Conservation (phyloP, 2,888 invertebrate species). For the Aleiodes alternator region DNA sequence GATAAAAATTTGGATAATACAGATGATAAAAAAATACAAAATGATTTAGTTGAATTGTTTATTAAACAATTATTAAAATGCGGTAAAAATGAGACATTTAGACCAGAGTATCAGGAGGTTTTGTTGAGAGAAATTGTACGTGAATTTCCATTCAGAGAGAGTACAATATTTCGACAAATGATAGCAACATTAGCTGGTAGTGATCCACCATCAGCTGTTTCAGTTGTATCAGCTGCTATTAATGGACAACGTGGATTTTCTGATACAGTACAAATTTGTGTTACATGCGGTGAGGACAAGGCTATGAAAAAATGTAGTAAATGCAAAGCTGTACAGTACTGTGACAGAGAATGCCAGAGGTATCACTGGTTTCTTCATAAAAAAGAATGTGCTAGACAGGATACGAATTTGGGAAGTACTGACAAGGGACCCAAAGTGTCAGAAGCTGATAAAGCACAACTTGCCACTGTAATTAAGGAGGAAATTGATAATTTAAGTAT, state of each 20-base stretch:
- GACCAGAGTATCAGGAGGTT: conserved; percentile 79
- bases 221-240: conserved; percentile 86
- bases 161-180: conserved; percentile 92
- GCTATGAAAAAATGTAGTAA: conserved; percentile 95
- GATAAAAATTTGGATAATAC: conserved; percentile 57
- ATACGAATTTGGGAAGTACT: conserved; percentile 60
- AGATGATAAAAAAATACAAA: conserved; percentile 71
- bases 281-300: conserved; percentile 91
- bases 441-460: conserved; percentile 66
- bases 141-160: conserved; percentile 93
- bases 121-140: conserved; percentile 91
- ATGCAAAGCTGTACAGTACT: conserved; percentile 95
- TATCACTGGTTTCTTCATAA: conserved; percentile 95
- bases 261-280: conserved; percentile 83
- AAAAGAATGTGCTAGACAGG: conserved; percentile 85
- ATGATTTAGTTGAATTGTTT: conserved; percentile 85
- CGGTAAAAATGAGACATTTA: conserved; percentile 81
- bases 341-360: conserved; percentile 95
- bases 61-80: conserved; percentile 86
- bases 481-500: conserved; percentile 67
- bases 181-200: conserved; percentile 85
- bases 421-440: conserved; percentile 57
- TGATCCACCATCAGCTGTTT: conserved; percentile 83
- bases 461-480: conserved; percentile 64
- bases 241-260: conserved; percentile 92